These are phyloP conservation scores for Schizopygopsis malacanthus DNA, from an alignment of 2,797 vertebrate species.

Conservation along the genomic window DNA sequence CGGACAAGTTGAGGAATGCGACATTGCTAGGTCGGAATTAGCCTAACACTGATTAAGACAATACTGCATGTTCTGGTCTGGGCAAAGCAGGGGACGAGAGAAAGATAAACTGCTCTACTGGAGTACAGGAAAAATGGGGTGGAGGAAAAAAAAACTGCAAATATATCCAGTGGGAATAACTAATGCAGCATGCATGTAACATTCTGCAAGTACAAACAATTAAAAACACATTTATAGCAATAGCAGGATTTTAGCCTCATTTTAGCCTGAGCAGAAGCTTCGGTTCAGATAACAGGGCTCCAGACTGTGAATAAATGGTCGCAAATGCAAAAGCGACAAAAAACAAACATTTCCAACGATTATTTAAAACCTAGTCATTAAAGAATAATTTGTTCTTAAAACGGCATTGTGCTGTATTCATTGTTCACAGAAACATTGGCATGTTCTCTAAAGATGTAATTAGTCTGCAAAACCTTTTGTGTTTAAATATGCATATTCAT, in stretches of 20 bases:
- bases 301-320: constrained; percentile 13
- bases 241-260: constrained; percentile 78
- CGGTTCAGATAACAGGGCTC: constrained; percentile 23
- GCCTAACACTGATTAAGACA: constrained; percentile 69
- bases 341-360: background rate
- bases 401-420: background rate
- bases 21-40: constrained; percentile 68
- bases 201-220: constrained; percentile 75
- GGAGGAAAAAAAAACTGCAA: constrained; percentile 40
- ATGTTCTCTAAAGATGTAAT: constrained; percentile 6
- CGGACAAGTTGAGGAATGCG: constrained; percentile 66
- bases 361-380: constrained; percentile 24
- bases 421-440: background rate
- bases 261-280: constrained; percentile 68
- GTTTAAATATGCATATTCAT: background rate
- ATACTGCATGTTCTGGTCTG: constrained; percentile 72
- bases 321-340: constrained; percentile 6
- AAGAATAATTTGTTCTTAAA: constrained; percentile 3
- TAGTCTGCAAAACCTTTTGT: background rate
- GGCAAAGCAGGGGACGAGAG: constrained; percentile 62
- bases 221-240: constrained; percentile 81
- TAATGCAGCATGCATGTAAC: constrained; percentile 69
- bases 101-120: constrained; percentile 41
- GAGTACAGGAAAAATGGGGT: constrained; percentile 38
- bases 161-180: constrained; percentile 69